These are phyloP conservation scores for Natrix natrix DNA, from an alignment of 2,797 vertebrate genomes.

Conservation along the genomic window DNA sequence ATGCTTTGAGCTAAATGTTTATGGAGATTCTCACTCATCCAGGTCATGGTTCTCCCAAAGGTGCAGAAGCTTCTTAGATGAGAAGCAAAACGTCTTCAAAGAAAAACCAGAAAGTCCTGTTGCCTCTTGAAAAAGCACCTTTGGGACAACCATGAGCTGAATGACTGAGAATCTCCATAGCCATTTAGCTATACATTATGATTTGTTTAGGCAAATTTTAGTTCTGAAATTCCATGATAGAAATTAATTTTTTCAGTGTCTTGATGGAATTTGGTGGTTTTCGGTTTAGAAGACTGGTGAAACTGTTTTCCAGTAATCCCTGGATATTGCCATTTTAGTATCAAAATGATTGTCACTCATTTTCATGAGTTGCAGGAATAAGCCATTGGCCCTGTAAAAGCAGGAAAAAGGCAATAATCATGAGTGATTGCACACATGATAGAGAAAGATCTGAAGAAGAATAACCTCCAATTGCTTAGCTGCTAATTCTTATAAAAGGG, in stretches of 20 bases:
- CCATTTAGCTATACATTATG: too few species aligned
- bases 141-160: too few species aligned
- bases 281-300: neutral
- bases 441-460: neutral
- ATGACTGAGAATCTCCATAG: too few species aligned
- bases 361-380: neutral
- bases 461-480: neutral
- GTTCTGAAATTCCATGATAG: neutral
- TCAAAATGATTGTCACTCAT: neutral
- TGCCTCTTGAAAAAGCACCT: too few species aligned
- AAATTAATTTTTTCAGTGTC: neutral
- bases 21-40: too few species aligned
- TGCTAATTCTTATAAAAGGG: neutral
- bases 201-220: neutral
- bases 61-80: too few species aligned
- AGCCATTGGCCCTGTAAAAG: neutral
- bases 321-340: neutral
- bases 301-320: neutral
- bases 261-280: neutral
- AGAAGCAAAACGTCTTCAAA: too few species aligned
- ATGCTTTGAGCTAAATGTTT: neutral
- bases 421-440: neutral
- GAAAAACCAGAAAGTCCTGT: too few species aligned
- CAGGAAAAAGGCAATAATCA: neutral
- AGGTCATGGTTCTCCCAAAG: too few species aligned